These are phyloP conservation scores for Drosophila merina DNA, from an alignment of 2,888 invertebrate genomes.

Conservation along the genomic window DNA sequence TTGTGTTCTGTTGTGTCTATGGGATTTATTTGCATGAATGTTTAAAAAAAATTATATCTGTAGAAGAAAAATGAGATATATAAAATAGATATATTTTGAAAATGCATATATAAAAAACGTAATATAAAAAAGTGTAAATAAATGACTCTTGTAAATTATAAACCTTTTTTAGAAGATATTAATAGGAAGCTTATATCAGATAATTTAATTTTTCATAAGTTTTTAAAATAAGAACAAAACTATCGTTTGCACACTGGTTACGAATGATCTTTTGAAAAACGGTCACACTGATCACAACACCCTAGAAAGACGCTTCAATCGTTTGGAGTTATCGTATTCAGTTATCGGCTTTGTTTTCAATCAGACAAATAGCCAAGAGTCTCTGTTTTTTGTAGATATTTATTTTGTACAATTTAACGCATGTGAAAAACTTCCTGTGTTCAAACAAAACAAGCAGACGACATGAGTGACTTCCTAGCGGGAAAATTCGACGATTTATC, in stretches of 20 bases:
- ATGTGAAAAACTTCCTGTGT: not conserved
- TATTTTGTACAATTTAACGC: not conserved
- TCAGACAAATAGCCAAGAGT: not conserved
- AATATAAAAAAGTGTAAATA: too few species aligned
- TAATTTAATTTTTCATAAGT: not conserved
- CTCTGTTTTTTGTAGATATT: not conserved
- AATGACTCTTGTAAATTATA: too few species aligned
- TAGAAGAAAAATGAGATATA: too few species aligned
- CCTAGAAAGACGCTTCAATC: not conserved
- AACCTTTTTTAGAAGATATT: not conserved
- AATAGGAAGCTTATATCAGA: not conserved
- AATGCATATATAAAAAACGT: too few species aligned
- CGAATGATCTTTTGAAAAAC: not conserved
- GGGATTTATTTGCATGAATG: not conserved
- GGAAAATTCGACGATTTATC: not conserved
- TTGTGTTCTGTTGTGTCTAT: too few species aligned
- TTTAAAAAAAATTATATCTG: not conserved
- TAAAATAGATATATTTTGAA: too few species aligned
- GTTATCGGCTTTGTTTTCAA: not conserved
- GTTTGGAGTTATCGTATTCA: not conserved
- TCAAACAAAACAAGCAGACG: not conserved
- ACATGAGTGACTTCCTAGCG: not conserved
- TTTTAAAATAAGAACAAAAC: not conserved
- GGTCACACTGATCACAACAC: slow-evolving; percentile 3
- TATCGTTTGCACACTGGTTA: not conserved